These are phyloP conservation scores for Percina caprodes DNA, from an alignment of 2,113 vertebrate species.

Conservation along the genomic window DNA sequence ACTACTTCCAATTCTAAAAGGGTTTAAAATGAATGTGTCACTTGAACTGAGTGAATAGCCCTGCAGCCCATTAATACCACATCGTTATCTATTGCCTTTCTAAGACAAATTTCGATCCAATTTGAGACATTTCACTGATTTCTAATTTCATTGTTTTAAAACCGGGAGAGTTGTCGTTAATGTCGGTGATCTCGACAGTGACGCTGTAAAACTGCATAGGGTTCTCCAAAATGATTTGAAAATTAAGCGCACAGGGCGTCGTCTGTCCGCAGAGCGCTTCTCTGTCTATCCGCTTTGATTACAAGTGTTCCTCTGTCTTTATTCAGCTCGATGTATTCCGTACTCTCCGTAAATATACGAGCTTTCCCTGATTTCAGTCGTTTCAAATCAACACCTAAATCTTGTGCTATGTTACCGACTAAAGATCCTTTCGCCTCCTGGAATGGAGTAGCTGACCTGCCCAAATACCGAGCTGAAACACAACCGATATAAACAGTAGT, in stretches of 20 bases:
- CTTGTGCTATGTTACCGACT: constrained; percentile 80
- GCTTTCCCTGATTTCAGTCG: constrained; percentile 70
- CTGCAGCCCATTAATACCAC: constrained; percentile 62
- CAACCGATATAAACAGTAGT: constrained; percentile 31
- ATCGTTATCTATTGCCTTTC: constrained; percentile 59
- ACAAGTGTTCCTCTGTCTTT: constrained; percentile 69
- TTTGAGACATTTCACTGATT: constrained; percentile 48
- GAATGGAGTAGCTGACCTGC: constrained; percentile 70
- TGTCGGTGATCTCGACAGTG: constrained; percentile 65
- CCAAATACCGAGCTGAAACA: constrained; percentile 17
- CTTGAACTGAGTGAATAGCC: constrained; percentile 71
- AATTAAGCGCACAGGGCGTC: constrained; percentile 66
- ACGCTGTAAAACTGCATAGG: constrained; percentile 71
- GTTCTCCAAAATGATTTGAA: constrained; percentile 74
- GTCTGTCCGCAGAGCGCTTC: constrained; percentile 65
- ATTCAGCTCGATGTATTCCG: constrained; percentile 78
- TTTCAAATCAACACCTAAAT: constrained; percentile 78
- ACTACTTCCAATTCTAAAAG: constrained; percentile 57
- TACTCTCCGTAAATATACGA: constrained; percentile 76
- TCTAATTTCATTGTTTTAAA: constrained; percentile 75
- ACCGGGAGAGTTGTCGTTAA: constrained; percentile 70
- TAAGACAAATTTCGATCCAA: constrained; percentile 56
- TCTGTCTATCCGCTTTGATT: constrained; percentile 71
- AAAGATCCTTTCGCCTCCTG: constrained; percentile 81
- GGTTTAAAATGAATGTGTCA: constrained; percentile 74